Conservation (phyloP, 2,888 invertebrate species). For the Cephus runcator region DNA sequence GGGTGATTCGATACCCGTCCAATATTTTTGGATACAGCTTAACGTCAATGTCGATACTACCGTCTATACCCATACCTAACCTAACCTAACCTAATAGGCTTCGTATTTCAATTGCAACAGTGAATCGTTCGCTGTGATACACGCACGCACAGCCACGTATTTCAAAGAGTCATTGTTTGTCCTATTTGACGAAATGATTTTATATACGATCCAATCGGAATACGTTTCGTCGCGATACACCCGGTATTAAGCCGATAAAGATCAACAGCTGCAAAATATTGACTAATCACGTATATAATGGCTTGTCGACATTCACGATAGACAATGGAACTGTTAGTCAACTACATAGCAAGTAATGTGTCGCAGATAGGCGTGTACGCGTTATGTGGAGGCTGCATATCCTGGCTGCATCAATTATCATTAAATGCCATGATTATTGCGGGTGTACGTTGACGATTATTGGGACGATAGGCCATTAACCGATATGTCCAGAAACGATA, state of each 20-base stretch:
- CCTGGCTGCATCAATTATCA: conserved; percentile 61
- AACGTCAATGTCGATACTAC: not conserved
- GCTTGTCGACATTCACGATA: conserved; percentile 25
- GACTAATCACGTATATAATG: conserved; percentile 49
- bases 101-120: not conserved
- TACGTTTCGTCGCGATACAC: not conserved
- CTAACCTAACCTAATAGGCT: not conserved
- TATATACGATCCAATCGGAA: not conserved
- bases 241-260: conserved; percentile 23
- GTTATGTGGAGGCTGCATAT: conserved; percentile 34
- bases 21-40: conserved; percentile 1
- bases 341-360: not conserved
- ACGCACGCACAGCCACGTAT: not conserved
- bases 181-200: not conserved
- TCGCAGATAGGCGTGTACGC: not conserved
- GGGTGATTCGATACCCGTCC: conserved; percentile 16
- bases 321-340: conserved; percentile 31
- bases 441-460: conserved; percentile 49
- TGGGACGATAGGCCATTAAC: conserved; percentile 54
- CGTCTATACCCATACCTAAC: not conserved
- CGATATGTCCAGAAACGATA: conserved; percentile 43
- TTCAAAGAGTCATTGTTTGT: not conserved
- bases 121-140: not conserved
- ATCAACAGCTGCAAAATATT: conserved; percentile 48
- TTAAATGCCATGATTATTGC: conserved; percentile 62